Base-by-base conservation (phyloP, 1,140 invertebrate genomes). In the Probaryconus sp. region DNA sequence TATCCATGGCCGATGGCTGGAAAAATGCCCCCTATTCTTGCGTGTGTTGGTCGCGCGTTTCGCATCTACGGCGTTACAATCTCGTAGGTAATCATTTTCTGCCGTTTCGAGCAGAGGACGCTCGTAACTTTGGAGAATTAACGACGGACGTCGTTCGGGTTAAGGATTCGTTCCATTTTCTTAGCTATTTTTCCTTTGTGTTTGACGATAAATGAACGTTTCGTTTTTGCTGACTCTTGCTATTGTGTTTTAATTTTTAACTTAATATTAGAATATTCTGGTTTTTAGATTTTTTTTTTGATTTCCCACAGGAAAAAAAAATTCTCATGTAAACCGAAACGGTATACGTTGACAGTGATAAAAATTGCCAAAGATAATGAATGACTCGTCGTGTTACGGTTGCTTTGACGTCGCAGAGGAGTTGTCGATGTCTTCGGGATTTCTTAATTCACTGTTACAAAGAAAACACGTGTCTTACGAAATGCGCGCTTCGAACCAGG, bases 21-120 rank as follows among this genome's bases (percentile, higher is more conserved):
- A 83, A 84, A 85, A 85, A 83, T 83, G n/a, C n/a, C n/a, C n/a
- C n/a, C n/a, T 78, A 43, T 35, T 53, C 53, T 30, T 81, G 83
- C 81, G 81, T 79, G 74, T 60, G 60, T 21, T 31, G 9, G 38
- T 30, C 48, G 53, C 26, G 17, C 40, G 26, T 35, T n/a, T 38
- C 21, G n/a, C 43, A 33, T 31, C 9, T 28, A 40, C 33, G 31
- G 26, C 30, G 37, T 35, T 33, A 47, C 68, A 64, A 70, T 69
- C 37, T 56, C 48, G 45, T 60, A 60, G 76, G 77, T 78, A 79
- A 83, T 80, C 75, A 81, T 81, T 81, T 81, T 76, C 76, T 78
- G 63, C 73, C 69, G 68, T 77, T 77, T 67, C 30, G 53, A 70
- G 67, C 63, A 63, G 56, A 79, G 43, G 69, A 79, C 76, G 67